These are phyloP conservation scores for Sapajus apella DNA, from an alignment of 2,113 vertebrate species.

Conservation along the genomic window DNA sequence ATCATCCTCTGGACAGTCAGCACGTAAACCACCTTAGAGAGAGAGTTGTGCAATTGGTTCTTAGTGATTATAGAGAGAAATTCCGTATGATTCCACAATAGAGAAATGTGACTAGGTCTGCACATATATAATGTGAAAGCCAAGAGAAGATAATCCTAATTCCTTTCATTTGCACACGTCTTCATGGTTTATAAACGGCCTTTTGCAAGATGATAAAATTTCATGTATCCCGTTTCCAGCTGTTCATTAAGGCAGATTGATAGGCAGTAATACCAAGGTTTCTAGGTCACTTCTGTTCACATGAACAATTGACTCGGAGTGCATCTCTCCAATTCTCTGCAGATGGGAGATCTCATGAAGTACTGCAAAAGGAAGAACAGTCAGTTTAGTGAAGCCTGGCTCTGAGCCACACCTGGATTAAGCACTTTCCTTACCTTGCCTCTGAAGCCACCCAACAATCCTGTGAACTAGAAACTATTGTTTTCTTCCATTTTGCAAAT, in stretches of 20 bases:
- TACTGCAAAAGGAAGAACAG: not conserved
- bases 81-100: not conserved
- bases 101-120: not conserved
- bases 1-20: not conserved
- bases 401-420: not conserved
- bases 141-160: not conserved
- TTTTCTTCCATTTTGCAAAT: conserved; percentile 27
- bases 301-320: not conserved
- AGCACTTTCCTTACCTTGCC: not conserved
- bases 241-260: not conserved
- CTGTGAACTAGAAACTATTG: not conserved
- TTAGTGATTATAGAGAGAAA: not conserved
- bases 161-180: not conserved
- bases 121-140: not conserved
- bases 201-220: conserved; percentile 9
- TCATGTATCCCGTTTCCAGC: not conserved
- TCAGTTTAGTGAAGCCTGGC: not conserved
- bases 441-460: not conserved
- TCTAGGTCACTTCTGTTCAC: conserved; percentile 29
- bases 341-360: not conserved
- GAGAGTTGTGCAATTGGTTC: not conserved
- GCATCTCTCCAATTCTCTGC: not conserved
- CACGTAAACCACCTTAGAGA: not conserved
- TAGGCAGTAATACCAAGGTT: not conserved
- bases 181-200: not conserved